Conservation (phyloP, 2,888 invertebrate genomes). For the Hipparchia sbordonii region DNA sequence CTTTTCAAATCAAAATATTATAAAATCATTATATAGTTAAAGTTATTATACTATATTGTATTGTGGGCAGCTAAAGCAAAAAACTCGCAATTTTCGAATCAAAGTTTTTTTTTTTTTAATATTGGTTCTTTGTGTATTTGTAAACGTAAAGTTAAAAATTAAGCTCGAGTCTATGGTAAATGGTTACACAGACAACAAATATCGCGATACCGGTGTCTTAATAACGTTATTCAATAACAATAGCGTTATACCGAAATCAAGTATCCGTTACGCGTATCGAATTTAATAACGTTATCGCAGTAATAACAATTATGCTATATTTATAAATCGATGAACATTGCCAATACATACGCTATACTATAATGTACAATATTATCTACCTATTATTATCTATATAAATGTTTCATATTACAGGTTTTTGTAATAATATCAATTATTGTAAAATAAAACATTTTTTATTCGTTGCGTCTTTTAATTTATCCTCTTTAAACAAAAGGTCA, state of each 20-base stretch:
- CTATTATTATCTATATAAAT: slow-evolving; percentile 1
- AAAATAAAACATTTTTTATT: slow-evolving; percentile 14
- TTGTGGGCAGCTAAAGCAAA: too few relatives aligned
- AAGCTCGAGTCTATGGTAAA: not conserved
- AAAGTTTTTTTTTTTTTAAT: too few relatives aligned
- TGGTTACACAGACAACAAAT: not conserved
- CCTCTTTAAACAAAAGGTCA: not conserved
- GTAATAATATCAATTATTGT: slow-evolving; percentile 10
- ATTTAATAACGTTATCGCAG: not conserved
- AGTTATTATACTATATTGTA: too few relatives aligned
- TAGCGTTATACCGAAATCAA: not conserved
- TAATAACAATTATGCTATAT: not conserved
- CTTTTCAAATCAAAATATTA: too few relatives aligned
- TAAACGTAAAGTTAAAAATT: not conserved
- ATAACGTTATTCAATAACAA: not conserved
- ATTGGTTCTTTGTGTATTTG: too few relatives aligned
- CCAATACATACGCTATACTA: not conserved
- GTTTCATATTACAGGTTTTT: slow-evolving; percentile 19
- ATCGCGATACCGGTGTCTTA: not conserved
- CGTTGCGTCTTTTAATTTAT: not conserved
- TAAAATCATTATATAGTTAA: too few relatives aligned
- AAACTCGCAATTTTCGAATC: too few relatives aligned
- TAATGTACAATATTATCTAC: not conserved
- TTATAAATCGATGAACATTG: not conserved
- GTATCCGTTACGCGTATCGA: too few relatives aligned